phyloP scores from a whole-genome alignment of 2,113 vertebrate genomes.

The Halichoerus grypus region DNA sequence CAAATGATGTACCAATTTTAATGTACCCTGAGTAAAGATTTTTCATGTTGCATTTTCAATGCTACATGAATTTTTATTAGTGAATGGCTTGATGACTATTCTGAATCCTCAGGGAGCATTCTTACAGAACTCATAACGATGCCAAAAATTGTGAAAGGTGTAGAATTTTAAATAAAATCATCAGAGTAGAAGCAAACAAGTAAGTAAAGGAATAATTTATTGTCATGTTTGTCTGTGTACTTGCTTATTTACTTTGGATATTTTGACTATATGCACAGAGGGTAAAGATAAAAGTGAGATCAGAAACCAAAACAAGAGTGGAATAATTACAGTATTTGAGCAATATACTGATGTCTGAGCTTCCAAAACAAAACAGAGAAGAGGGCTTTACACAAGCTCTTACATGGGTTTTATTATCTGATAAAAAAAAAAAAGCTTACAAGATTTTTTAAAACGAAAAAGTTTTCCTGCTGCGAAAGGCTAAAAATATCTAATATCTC shows the following conservation, averaged over 20 bases:
- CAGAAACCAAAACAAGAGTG: background rate
- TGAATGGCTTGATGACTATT: background rate
- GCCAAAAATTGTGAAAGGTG: background rate
- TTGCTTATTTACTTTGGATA: background rate
- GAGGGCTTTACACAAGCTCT: background rate
- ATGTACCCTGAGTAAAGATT: background rate
- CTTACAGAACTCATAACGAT: background rate
- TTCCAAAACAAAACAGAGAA: slow-evolving; percentile 5
- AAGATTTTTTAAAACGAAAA: background rate
- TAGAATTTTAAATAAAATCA: slow-evolving; percentile 28
- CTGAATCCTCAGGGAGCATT: background rate
- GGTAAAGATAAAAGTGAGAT: slow-evolving; percentile 10
- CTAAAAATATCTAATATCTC: background rate
- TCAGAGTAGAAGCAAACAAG: background rate
- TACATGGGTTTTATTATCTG: background rate
- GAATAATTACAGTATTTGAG: background rate
- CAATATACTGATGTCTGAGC: background rate
- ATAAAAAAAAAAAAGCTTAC: background rate
- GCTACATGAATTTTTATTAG: slow-evolving; percentile 34
- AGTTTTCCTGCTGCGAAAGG: background rate
- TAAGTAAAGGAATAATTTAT: background rate
- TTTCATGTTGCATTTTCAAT: background rate
- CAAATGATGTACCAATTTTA: slow-evolving; percentile 24
- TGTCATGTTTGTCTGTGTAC: background rate
- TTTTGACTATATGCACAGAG: background rate